Evolutionary conservation across 1,140 invertebrate species (phyloP), one percentile per base, ranked within the genome.

Genomic region (Aphelinus certus): DNA sequence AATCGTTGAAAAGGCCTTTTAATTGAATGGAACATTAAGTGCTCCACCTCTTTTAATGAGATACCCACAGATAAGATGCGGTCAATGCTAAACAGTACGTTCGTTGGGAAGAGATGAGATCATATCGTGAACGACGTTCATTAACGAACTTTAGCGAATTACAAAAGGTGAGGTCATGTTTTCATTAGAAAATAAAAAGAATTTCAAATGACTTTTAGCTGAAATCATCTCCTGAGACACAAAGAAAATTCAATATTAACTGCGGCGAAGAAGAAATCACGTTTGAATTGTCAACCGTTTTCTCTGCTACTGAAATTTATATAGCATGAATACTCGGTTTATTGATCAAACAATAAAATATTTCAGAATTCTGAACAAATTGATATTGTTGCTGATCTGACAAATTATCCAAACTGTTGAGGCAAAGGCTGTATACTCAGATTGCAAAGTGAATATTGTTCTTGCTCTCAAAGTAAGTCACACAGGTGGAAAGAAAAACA

Each of bases 31-130:
- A 70, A 49, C 61, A 60, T 61, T 26, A 5, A 61, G 51, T 49
- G 57, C 51, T 70, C 2, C 26, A 70, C 9, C 56, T 57, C 51
- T 61, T 70, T 70, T 68, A 68, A 57, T 58, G 48, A 57, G 58
- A 58, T 58, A 68, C 58, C 55, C 55, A 7, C 42, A 43, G 51
- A 6, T 0, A 46, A 42, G 43, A 43, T 9, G 60, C 3, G 9
- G 65, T 43, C 65, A 9, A 55, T 56, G 6, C 3, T 65, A 55
- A 67, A 42, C 42, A 7, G 56, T 67, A 67, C 26, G 26, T 55
- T 56, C 48, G 48, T 4, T 9, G 2, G 46, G 42, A 46, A 63
- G 10, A 46, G 46, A 42, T 45, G 46, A 26, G 26, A 26, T 26
- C 26, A 26, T 26, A 26, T 26, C 26, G 26, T 26, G 26, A 26